phyloP scores from a whole-genome alignment of 2,797 vertebrate genomes.

The Enoplosus armatus region DNA sequence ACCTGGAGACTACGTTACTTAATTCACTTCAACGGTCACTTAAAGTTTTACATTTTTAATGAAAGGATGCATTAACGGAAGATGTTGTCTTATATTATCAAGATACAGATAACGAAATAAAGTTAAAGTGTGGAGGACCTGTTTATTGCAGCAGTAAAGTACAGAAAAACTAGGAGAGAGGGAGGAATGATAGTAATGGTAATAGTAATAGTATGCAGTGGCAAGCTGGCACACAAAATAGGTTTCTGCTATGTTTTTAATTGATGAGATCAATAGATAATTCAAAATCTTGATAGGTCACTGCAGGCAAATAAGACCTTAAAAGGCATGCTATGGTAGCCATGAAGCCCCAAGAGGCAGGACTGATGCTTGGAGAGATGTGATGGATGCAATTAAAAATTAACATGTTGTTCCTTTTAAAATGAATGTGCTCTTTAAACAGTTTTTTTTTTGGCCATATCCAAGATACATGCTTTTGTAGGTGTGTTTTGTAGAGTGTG shows the following conservation, averaged over 20 bases:
- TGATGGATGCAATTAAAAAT: conserved; percentile 17
- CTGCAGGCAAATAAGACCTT: not conserved
- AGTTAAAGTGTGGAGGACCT: too few species aligned
- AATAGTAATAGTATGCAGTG: not conserved
- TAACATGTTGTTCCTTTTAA: not conserved
- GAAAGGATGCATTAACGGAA: not conserved
- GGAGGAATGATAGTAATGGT: not conserved
- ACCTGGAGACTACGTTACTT: not conserved
- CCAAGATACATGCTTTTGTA: not conserved
- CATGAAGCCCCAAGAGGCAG: not conserved
- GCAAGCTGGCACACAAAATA: not conserved
- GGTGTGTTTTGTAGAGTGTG: conserved; percentile 12
- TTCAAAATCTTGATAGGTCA: not conserved
- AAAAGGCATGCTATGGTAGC: not conserved
- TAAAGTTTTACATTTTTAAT: not conserved
- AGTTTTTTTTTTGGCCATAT: not conserved
- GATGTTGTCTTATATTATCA: not conserved
- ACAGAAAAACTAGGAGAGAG: not conserved
- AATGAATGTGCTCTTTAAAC: not conserved
- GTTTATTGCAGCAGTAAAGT: not conserved
- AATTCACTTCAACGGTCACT: not conserved
- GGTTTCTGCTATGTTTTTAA: not conserved
- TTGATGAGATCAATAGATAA: not conserved
- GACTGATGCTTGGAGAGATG: not conserved
- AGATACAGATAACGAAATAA: not conserved